Conservation (phyloP, 2,888 invertebrate species). For the Erebia palarica region DNA sequence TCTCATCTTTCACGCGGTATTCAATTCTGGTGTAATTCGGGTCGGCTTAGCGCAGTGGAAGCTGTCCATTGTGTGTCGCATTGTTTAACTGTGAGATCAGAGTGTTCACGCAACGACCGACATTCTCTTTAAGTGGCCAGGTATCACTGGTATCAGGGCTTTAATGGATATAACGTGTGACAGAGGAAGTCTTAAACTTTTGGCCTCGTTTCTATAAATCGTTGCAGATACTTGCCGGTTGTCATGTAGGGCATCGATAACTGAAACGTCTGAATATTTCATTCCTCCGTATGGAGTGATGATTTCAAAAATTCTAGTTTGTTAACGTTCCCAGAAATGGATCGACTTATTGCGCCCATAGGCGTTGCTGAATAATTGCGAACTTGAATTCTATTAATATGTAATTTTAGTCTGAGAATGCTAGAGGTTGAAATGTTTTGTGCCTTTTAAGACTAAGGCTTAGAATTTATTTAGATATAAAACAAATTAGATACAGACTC, state of each 20-base stretch:
- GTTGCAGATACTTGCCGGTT: neutral
- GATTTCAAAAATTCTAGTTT: too few species aligned
- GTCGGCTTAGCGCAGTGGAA: conserved; percentile 53
- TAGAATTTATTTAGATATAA: too few species aligned
- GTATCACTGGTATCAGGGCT: conserved; percentile 18
- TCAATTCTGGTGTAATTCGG: conserved; percentile 57
- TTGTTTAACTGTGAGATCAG: conserved; percentile 48
- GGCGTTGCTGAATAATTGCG: too few species aligned
- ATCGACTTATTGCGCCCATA: too few species aligned
- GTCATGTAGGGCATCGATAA: neutral
- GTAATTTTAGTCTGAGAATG: neutral
- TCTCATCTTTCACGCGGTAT: conserved; percentile 61
- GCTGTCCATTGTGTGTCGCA: conserved; percentile 55
- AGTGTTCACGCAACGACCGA: conserved; percentile 25
- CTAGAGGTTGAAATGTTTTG: neutral
- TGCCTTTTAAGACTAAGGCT: neutral
- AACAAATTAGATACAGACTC: too few species aligned
- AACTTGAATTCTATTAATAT: too few species aligned
- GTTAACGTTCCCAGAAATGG: too few species aligned
- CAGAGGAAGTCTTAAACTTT: neutral
- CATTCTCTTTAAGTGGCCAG: conserved; percentile 34
- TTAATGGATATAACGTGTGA: conserved; percentile 20
- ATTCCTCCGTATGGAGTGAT: too few species aligned
- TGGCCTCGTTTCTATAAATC: neutral
- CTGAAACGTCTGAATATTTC: too few species aligned